Conservation (phyloP, 2,113 vertebrate species). For the Tenebrosternarchus preto region DNA sequence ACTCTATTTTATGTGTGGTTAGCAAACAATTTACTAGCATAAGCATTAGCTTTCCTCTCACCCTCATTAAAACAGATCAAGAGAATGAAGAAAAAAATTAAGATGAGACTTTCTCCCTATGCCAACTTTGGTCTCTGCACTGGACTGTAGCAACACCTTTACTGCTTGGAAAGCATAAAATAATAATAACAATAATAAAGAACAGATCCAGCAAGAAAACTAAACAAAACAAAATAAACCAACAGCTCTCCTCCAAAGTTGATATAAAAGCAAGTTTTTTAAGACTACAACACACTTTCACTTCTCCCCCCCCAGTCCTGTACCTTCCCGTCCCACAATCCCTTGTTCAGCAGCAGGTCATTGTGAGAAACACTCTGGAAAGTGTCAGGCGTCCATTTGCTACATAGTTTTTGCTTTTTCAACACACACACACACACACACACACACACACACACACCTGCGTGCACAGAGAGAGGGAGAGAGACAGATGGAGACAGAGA, state of each 20-base stretch:
- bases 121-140: constrained; percentile 73
- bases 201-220: constrained; percentile 45
- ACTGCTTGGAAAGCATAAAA: constrained; percentile 41
- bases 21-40: constrained; percentile 54
- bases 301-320: constrained; percentile 3
- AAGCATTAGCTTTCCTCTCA: constrained; percentile 37
- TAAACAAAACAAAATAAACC: constrained; percentile 7
- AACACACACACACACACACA: constrained; percentile 43
- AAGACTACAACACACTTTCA: constrained; percentile 58
- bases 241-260: constrained; percentile 42
- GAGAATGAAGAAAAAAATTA: constrained; percentile 12
- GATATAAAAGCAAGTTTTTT: constrained; percentile 52
- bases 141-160: constrained; percentile 58
- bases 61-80: constrained; percentile 41
- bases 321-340: constrained; percentile 32
- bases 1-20: constrained; percentile 62
- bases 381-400: constrained; percentile 67
- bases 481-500: constrained; percentile 49
- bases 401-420: constrained; percentile 71
- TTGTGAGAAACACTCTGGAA: constrained; percentile 61
- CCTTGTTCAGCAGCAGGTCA: constrained; percentile 67
- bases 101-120: constrained; percentile 31
- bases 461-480: constrained; percentile 40
- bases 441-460: constrained; percentile 43
- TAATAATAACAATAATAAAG: constrained; percentile 37